Evolutionary conservation across 2,113 vertebrate species (phyloP).

Genomic region (Gadus macrocephalus): DNA sequence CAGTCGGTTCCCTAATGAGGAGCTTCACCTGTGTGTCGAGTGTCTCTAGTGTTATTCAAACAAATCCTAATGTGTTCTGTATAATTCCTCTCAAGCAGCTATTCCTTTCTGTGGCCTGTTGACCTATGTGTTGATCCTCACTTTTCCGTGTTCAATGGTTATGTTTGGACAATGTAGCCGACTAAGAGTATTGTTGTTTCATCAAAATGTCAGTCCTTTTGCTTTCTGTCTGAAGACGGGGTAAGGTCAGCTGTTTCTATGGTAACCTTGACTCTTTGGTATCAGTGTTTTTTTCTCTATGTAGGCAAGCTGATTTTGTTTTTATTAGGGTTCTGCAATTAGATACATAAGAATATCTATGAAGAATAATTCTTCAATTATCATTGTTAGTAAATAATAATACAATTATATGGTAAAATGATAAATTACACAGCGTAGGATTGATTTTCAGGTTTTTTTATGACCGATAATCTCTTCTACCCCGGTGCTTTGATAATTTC

Average conservation of each 20-base stretch:
- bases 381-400: too few relatives aligned
- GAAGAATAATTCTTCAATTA: too few relatives aligned
- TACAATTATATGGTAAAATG: too few relatives aligned
- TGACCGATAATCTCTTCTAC: too few relatives aligned
- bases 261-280: conserved; percentile 56
- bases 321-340: conserved; percentile 16
- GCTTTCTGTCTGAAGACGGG: conserved; percentile 55
- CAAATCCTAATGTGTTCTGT: conserved; percentile 34
- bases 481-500: too few relatives aligned
- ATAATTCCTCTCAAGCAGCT: conserved; percentile 40
- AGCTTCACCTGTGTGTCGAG: conserved; percentile 33
- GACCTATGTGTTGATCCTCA: conserved; percentile 52
- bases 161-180: conserved; percentile 52
- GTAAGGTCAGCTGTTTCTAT: conserved; percentile 55
- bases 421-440: too few relatives aligned
- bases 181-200: conserved; percentile 58
- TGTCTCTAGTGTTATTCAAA: conserved; percentile 32
- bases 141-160: conserved; percentile 55
- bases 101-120: conserved; percentile 53
- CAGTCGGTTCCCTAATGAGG: conserved; percentile 27
- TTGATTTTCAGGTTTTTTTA: too few relatives aligned
- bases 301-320: conserved; percentile 21
- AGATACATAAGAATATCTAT: too few relatives aligned
- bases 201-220: conserved; percentile 51
- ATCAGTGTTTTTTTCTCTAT: conserved; percentile 58